phyloP scores from a whole-genome alignment of 2,797 vertebrate genomes.

The Parambassis ranga region DNA sequence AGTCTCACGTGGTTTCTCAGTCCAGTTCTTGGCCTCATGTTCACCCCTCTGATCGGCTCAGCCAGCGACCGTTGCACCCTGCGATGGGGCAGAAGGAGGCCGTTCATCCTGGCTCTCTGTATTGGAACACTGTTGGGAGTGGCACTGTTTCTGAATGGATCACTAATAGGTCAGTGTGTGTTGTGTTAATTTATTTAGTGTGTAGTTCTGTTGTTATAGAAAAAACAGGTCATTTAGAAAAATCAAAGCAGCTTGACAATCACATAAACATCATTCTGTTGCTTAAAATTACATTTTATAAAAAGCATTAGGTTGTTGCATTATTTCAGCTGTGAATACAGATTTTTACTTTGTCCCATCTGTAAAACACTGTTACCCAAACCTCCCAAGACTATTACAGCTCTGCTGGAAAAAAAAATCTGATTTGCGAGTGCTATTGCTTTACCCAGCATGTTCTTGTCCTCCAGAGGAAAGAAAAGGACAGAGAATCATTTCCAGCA shows the following conservation, averaged over 20 bases:
- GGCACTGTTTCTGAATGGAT: slow-evolving; percentile 96
- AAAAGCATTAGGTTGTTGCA: too few species aligned
- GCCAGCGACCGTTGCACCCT: slow-evolving; percentile 96
- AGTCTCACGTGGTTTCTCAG: slow-evolving; percentile 99
- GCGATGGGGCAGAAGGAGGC: slow-evolving; percentile 92
- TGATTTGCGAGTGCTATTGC: not conserved
- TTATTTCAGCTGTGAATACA: not conserved
- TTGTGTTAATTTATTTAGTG: not conserved
- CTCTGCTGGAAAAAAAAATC: not conserved
- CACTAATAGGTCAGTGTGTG: slow-evolving; percentile 86
- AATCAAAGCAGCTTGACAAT: not conserved
- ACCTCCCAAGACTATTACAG: not conserved
- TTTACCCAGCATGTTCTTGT: slow-evolving; percentile 23
- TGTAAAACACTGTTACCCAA: not conserved
- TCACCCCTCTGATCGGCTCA: slow-evolving; percentile 94
- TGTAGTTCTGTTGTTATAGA: not conserved
- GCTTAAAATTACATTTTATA: too few species aligned
- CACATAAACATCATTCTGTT: not conserved
- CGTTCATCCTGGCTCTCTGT: slow-evolving; percentile 93
- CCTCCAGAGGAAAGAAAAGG: not conserved
- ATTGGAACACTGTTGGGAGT: slow-evolving; percentile 92
- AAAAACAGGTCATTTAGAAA: not conserved
- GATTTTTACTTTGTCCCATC: not conserved
- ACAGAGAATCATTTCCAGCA: not conserved
- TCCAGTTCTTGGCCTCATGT: slow-evolving; percentile 93